A percentile compares a stretch with the other conserved stretches of the same genome.
Evolutionary conservation across 2,888 invertebrate genomes (phyloP).

Genomic region (Temnothorax unifasciatus): DNA sequence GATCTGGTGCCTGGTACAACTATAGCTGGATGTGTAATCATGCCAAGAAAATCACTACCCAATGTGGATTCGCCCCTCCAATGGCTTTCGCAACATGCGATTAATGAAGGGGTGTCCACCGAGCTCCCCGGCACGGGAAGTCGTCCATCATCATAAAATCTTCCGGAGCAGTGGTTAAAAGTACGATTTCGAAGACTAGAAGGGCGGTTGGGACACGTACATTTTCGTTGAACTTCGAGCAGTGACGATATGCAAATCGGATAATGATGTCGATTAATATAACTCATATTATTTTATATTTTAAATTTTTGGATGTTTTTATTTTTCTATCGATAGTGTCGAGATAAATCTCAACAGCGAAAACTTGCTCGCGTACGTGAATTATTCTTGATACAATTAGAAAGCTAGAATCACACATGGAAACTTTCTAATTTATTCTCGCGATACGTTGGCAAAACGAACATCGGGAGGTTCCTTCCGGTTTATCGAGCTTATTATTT

Average conservation of each 20-base stretch:
- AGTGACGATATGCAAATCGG: conserved; percentile 12
- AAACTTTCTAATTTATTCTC: conserved; percentile 1
- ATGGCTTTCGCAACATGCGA: conserved; percentile 59
- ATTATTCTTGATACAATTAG: background rate
- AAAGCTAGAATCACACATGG: background rate
- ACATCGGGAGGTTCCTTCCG: background rate
- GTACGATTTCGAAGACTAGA: conserved; percentile 58
- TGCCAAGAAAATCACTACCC: conserved; percentile 46
- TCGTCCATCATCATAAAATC: conserved; percentile 69
- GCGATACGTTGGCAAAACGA: background rate
- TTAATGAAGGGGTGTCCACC: conserved; percentile 65
- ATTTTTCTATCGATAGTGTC: background rate
- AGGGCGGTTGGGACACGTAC: conserved; percentile 6
- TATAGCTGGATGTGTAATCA: conserved; percentile 21
- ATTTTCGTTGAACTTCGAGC: conserved; percentile 4
- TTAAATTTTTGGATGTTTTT: background rate
- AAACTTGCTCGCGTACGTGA: background rate
- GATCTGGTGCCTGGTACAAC: conserved; percentile 51
- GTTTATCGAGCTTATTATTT: conserved; percentile 50
- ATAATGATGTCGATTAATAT: conserved; percentile 9
- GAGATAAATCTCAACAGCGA: background rate
- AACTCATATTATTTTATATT: background rate
- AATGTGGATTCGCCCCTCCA: conserved; percentile 12
- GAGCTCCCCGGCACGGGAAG: conserved; percentile 50
- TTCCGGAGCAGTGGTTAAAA: conserved; percentile 54